Evolutionary conservation across 2,113 vertebrate species (phyloP).

Genomic region (Cephalopholis sonnerati): DNA sequence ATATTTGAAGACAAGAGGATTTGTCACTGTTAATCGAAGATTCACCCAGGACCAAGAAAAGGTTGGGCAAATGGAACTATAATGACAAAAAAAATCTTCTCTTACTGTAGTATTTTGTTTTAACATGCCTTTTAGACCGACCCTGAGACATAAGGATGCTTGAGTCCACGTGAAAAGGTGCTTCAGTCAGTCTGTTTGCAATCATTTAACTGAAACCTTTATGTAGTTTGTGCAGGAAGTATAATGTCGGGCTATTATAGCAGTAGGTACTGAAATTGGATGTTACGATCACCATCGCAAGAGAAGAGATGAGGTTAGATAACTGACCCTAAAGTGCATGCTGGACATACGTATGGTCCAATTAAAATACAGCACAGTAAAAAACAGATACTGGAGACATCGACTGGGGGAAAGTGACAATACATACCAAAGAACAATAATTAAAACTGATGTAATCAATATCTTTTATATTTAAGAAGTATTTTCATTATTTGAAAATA

Average conservation of each 20-base stretch:
- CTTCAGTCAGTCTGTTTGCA: not conserved
- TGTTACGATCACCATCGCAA: not conserved
- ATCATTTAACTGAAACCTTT: not conserved
- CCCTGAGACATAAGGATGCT: not conserved
- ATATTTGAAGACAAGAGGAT: not conserved
- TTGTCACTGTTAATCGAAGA: conserved; percentile 6
- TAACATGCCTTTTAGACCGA: not conserved
- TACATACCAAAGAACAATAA: too few relatives aligned
- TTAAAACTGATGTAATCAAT: too few relatives aligned
- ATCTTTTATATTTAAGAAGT: too few relatives aligned
- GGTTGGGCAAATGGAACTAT: not conserved
- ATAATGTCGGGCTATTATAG: not conserved
- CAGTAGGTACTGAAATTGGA: not conserved
- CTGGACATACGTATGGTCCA: not conserved
- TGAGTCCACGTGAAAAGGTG: not conserved
- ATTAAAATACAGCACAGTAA: too few relatives aligned
- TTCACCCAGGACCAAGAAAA: not conserved
- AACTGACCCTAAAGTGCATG: too few relatives aligned
- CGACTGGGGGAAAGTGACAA: too few relatives aligned
- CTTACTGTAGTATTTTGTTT: not conserved
- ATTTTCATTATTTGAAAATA: too few relatives aligned
- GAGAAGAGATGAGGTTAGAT: too few relatives aligned
- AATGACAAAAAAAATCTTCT: conserved; percentile 14
- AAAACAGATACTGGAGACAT: too few relatives aligned
- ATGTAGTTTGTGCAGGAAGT: not conserved